Base-by-base conservation (phyloP, 2,888 invertebrate genomes). In the Aspidapion aeneum region DNA sequence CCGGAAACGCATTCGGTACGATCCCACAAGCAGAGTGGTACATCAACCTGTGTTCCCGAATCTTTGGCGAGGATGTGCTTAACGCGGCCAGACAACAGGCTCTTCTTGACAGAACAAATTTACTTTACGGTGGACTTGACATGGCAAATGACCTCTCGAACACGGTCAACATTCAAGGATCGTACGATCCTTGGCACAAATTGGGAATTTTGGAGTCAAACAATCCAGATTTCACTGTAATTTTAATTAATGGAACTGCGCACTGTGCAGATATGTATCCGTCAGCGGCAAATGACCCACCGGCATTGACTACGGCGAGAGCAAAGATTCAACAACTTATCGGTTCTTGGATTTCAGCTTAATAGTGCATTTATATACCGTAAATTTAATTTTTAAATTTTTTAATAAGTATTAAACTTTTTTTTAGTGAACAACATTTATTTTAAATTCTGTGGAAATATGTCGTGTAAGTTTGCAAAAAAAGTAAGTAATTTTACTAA, bases 321-420 rank as follows among this genome's bases (percentile, higher is more conserved):
- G 12, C 12, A 7, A 3, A 35, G 35, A 35, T 35, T 12, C 3
- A 35, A 35, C 5, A 35, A 7, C 35, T 35, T 35, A 35, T 35
- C 3, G 12, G 35, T 35, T 35, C 35, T 35, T 35, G 35, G 35
- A 35, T 35, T 35, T 35, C 35, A 35, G 3, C 5, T 7, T 35
- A 35, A 35, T 35, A 35, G n/a, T n/a, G n/a, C n/a, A n/a, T n/a
- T n/a, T n/a, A n/a, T n/a, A n/a, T n/a, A n/a, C n/a, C n/a, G 2
- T 57, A 9, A 35, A 1, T 49, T 22, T 7, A 48, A 48, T 49
- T 55, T 60, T 66, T 16, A 59, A 55, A 52, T 17, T 63, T 18
- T 62, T 54, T 3, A 50, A 17, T 2, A 64, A n/a, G n/a, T n/a
- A n/a, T n/a, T n/a, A n/a, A n/a, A n/a, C n/a, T n/a, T n/a, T n/a